Evolutionary conservation across 2,113 vertebrate genomes (phyloP).

Genomic region (Clarias gariepinus): DNA sequence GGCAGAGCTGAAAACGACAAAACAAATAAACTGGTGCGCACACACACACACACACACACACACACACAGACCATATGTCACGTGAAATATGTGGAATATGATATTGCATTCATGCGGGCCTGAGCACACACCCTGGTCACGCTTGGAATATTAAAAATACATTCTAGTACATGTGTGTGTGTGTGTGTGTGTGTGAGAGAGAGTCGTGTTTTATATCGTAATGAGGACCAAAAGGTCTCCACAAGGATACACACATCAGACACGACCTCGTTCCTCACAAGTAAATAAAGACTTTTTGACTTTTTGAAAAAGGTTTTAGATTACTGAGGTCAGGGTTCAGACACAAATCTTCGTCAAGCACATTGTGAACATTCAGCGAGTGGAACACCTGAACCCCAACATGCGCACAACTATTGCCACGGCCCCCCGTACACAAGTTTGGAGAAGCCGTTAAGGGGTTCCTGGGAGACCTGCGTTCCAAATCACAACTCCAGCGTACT

Average conservation of each 20-base stretch:
- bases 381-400: too few relatives aligned
- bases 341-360: too few relatives aligned
- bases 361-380: too few relatives aligned
- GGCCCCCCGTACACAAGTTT: too few relatives aligned
- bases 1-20: neutral
- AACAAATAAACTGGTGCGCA: neutral
- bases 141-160: constrained; percentile 38
- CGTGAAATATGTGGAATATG: constrained; percentile 40
- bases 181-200: neutral
- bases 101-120: constrained; percentile 40
- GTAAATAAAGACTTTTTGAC: neutral
- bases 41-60: neutral
- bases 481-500: too few relatives aligned
- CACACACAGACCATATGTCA: constrained; percentile 17
- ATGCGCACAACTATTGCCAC: too few relatives aligned
- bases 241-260: neutral
- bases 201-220: neutral
- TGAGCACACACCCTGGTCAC: constrained; percentile 37
- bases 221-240: neutral
- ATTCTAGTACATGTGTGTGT: neutral
- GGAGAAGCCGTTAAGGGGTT: too few relatives aligned
- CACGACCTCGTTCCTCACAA: neutral
- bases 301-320: neutral
- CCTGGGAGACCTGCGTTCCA: too few relatives aligned
- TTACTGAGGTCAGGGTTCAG: too few relatives aligned